Base-by-base conservation (phyloP, 1,140 invertebrate species). In the Agrilus planipennis region DNA sequence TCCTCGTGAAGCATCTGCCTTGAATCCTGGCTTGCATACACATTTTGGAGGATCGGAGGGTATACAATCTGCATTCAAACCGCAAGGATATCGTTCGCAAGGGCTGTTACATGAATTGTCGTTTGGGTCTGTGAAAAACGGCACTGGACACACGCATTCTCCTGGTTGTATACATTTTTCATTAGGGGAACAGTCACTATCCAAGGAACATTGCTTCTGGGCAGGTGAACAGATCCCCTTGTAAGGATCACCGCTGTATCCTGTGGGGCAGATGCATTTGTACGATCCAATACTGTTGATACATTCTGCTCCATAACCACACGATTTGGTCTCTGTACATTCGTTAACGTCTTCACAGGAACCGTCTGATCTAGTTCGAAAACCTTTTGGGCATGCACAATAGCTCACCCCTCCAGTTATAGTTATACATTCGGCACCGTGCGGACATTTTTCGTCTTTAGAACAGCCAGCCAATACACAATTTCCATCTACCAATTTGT, bases 111-210 rank as follows among this genome's bases (percentile, higher is more conserved):
- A 91, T 55, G 86, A 84, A 25, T 77, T 77, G 57, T 89, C 81
- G 18, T 72, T 63, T 11, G 76, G 71, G 59, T 90, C 86, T 15
- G 81, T 75, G 58, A 85, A 90, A 61, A 81, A 92, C 1, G 87
- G 89, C 14, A 86, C 84, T 17, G 83, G 84, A 60, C 87, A 91
- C 2, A 89, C 72, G 56, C 88, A 92, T 64, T 88, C 79, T 1
- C 86, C 89, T 1, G 87, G 86, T 57, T 90, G 82, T 9, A 89
- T 77, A 60, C 89, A 94, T 63, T 88, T 84, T 62, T 92, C 86
- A 58, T 92, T 92, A 0, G 76, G 57, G 31, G 75, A 75, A 56
- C 89, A 94, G 53, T 92, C 86, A 34, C 72, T 75, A 53, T 90
- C 84, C 41, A 72, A 77, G 1, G 79, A 72, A 53, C 89, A 93